Percentiles rank a stretch among this genome's conserved stretches.
Evolutionary conservation across 2,888 invertebrate genomes (phyloP).

Genomic region (Agonopterix alstromeriana): DNA sequence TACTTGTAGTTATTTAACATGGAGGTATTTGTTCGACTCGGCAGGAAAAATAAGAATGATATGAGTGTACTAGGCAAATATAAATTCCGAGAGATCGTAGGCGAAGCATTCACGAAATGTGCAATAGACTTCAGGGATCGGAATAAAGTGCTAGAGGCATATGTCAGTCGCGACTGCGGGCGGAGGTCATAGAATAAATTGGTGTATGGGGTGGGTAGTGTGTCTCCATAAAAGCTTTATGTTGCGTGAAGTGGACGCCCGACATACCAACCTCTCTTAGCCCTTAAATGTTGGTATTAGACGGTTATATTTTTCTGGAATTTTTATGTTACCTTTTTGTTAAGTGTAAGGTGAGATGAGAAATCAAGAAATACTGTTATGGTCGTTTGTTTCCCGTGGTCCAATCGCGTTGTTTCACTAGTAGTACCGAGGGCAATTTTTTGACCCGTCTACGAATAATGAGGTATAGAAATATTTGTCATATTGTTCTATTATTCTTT

Average conservation of each 20-base stretch:
- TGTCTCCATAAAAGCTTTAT: constrained; percentile 63
- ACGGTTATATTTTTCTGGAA: constrained; percentile 6
- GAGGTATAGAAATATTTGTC: too few relatives aligned
- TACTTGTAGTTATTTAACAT: not conserved
- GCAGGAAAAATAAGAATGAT: not conserved
- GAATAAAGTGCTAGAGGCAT: constrained; percentile 10
- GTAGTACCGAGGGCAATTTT: too few relatives aligned
- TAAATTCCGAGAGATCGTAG: constrained; percentile 7
- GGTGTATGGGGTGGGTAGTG: constrained; percentile 24
- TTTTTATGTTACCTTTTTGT: not conserved
- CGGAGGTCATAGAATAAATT: constrained; percentile 15
- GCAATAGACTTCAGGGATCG: constrained; percentile 1
- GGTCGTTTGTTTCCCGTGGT: too few relatives aligned
- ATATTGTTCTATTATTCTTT: too few relatives aligned
- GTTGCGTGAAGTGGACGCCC: constrained; percentile 49
- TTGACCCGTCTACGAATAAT: too few relatives aligned
- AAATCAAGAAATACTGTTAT: too few relatives aligned
- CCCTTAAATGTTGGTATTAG: constrained; percentile 24
- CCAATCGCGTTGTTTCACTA: too few relatives aligned
- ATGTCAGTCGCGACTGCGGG: constrained; percentile 7
- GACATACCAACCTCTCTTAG: constrained; percentile 20
- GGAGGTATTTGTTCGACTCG: not conserved
- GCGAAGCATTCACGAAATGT: constrained; percentile 7
- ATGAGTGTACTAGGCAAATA: constrained; percentile 4
- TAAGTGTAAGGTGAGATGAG: too few relatives aligned